phyloP scores from a whole-genome alignment of 2,888 invertebrate genomes.

The Drosophila putrida region DNA sequence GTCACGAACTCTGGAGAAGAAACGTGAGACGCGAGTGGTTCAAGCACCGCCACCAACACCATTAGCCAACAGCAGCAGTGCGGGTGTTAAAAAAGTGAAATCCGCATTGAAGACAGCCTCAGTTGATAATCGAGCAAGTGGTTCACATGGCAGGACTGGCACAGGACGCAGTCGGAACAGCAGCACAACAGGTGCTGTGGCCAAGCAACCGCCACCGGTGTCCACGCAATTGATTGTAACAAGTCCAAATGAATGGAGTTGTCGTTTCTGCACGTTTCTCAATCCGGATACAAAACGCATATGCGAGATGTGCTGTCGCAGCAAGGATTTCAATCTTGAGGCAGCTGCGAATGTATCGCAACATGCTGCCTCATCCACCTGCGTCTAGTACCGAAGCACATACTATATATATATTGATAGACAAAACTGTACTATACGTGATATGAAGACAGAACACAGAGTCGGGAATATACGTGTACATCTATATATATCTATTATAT shows the following conservation, averaged over 20 bases:
- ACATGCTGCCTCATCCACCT: constrained; percentile 82
- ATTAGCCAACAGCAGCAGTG: constrained; percentile 54
- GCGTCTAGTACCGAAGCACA: constrained; percentile 74
- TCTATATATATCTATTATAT: constrained; percentile 35
- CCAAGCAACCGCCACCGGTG: constrained; percentile 70
- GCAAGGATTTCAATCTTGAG: constrained; percentile 85
- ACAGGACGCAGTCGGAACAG: constrained; percentile 35
- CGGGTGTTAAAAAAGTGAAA: constrained; percentile 71
- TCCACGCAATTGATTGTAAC: constrained; percentile 80
- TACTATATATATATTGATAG: constrained; percentile 1
- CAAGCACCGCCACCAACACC: constrained; percentile 49
- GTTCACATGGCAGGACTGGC: constrained; percentile 3
- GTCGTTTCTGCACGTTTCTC: constrained; percentile 89
- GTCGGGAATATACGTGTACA: constrained; percentile 39
- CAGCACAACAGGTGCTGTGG: constrained; percentile 57
- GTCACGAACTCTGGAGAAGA: constrained; percentile 67
- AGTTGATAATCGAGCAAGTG: constrained; percentile 58
- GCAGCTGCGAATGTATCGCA: constrained; percentile 77
- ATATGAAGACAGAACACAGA: constrained; percentile 62
- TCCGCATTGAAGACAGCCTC: constrained; percentile 73
- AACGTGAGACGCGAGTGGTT: constrained; percentile 56
- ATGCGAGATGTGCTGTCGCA: constrained; percentile 90
- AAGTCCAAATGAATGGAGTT: constrained; percentile 87
- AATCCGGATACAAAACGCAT: constrained; percentile 87
- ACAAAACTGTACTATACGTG: constrained; percentile 52